Evolutionary conservation across 1,140 invertebrate species (phyloP), one percentile per base, ranked within the genome.

Genomic region (Neelides sp.): DNA sequence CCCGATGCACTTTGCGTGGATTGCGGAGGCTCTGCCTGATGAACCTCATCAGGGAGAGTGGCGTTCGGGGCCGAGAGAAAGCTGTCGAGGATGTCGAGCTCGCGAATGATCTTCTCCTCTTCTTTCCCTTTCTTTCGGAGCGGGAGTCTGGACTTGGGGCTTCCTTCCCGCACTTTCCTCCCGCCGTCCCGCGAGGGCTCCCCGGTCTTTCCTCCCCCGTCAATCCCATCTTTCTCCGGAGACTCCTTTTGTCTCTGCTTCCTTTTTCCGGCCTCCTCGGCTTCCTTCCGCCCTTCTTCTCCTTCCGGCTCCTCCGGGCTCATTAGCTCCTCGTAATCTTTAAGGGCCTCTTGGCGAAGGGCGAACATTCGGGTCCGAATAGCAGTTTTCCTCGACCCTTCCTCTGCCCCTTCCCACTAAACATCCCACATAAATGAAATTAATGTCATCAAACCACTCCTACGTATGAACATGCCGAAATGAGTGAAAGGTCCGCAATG

Each of bases 361-460:
- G 80, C 79, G 63, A 83, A 85, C 76, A 85, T 82, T 64, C 86
- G 77, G 17, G 80, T 73, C 36, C 86, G 74, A 60, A 91, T 90
- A 66, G 85, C 82, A 65, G 85, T 85, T 65, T 86, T 82, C 43
- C 78, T 76, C 26, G 81, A 79, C 66, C 85, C 85, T 66, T 89
- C 83, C 61, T 87, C 81, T 13, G 85, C 82, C 63, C 82, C 78
- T 67, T 83, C 80, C 80, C 85, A 85, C 85, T 89, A 48, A 68
- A 71, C 52, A 36, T 34, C 51, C 52, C 47, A 40, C 36, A 30
- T 40, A 36, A 46, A 27, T 23, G 32, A 35, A 13, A 63, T n/a
- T n/a, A n/a, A n/a, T n/a, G n/a, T n/a, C n/a, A n/a, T n/a, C n/a
- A n/a, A n/a, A n/a, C n/a, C n/a, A n/a, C n/a, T n/a, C n/a, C n/a